Evolutionary conservation across 2,113 vertebrate genomes (phyloP), one percentile per base, ranked within the genome.

Genomic region (Haemorhous mexicanus): DNA sequence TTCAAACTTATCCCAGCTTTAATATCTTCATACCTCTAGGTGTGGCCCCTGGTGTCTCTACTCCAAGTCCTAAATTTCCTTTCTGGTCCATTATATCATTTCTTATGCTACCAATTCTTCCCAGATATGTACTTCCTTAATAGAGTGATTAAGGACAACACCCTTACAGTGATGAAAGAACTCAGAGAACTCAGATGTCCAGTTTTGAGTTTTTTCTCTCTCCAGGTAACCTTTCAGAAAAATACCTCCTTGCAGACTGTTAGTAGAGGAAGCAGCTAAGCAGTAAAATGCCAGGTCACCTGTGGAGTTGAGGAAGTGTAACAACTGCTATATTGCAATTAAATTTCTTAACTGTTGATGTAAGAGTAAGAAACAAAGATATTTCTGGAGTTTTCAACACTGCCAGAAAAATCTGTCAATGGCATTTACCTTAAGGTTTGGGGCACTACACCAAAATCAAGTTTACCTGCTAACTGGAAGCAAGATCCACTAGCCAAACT

Each of bases 221-320:
- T 76, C 94, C 32, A 32, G 56, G 17, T 55, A 95, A 94, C 63
- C 55, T 97, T 95, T 84, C 70, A 89, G 76, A 49, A 91, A 95
- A 94, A 87, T 53, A 47, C 37, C 68, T 88, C 46, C 43, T 88
- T 37, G 33, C 55, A 84, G 80, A 93, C 49, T 10, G 12, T 90
- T 83, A 94, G 81, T 19, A 91, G 76, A 93, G 61, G 81, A 96
- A 97, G 93, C 53, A 94, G 61, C 68, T 77, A 95, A 95, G 63
- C 23, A 96, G 78, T 77, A 95, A 96, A 96, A 94, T 26, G 64
- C 47, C 59, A 87, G 56, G 55, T 95, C n/a, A 70, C 23, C 66
- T 61, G 47, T 82, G 85, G 37, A 49, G 28, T 64, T 85, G 46
- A 86, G 66, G 44, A 63, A 53, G 80, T 32, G 17, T 28, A 91